These are phyloP conservation scores for Rhagonycha fulva DNA, from an alignment of 2,888 invertebrate species.

Conservation along the genomic window DNA sequence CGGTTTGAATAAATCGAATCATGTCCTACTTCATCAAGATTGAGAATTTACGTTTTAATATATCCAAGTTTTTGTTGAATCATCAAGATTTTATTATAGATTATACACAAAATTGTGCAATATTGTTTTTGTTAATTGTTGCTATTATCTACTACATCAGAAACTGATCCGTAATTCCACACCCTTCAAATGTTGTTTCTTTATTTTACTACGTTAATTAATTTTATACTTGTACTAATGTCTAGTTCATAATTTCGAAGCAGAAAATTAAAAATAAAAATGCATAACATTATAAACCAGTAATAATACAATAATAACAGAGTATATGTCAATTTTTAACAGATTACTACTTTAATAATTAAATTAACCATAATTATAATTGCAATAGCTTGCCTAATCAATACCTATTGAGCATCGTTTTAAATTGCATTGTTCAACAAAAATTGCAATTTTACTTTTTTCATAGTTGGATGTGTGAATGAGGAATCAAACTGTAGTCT, in stretches of 20 bases:
- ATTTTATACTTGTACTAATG: background rate
- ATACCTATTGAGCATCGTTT: no score
- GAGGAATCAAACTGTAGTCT: no score
- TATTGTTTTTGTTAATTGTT: conserved; percentile 1
- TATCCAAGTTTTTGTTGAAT: conserved; percentile 31
- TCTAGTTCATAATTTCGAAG: background rate
- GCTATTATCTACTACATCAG: background rate
- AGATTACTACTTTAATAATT: no score
- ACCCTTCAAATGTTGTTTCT: background rate
- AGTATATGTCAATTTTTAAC: no score
- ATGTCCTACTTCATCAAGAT: conserved; percentile 51
- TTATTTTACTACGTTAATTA: background rate
- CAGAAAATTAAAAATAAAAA: background rate
- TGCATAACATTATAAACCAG: no score
- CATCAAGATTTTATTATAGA: conserved; percentile 13
- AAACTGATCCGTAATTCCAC: background rate
- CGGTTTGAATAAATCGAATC: conserved; percentile 52
- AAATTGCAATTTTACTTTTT: no score
- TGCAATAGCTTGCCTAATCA: no score
- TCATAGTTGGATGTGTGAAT: no score
- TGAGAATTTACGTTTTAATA: conserved; percentile 44
- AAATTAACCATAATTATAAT: no score
- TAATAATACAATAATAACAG: no score
- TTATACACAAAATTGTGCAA: background rate
- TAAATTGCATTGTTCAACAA: no score